Conservation (phyloP, 2,888 invertebrate species). For the Apodemia zela region DNA sequence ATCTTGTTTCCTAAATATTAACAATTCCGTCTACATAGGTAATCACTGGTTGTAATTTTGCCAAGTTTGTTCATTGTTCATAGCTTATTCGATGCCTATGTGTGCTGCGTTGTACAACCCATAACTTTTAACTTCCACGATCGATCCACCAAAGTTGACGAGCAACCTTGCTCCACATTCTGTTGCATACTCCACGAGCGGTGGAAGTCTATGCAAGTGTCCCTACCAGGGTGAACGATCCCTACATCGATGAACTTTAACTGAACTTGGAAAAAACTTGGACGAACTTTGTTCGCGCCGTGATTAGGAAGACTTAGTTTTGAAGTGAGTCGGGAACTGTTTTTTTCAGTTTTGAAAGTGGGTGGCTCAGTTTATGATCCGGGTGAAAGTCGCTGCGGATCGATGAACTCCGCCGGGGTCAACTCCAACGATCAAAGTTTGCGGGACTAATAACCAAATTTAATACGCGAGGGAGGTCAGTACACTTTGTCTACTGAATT, state of each 20-base stretch:
- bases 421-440: conserved; percentile 72
- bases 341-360: conserved; percentile 78
- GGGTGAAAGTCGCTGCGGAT: conserved; percentile 76
- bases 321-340: conserved; percentile 75
- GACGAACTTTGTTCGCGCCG: conserved; percentile 71
- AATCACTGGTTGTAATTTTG: too few species aligned
- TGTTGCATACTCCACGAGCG: conserved; percentile 67
- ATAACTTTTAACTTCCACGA: conserved; percentile 69
- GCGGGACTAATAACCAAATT: conserved; percentile 74
- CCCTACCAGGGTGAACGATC: conserved; percentile 76
- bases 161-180: conserved; percentile 78
- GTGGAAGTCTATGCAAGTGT: conserved; percentile 74
- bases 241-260: conserved; percentile 76
- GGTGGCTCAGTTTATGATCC: conserved; percentile 80
- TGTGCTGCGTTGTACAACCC: conserved; percentile 22
- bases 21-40: too few species aligned
- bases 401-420: conserved; percentile 73
- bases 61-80: too few species aligned
- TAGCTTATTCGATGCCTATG: conserved; percentile 17
- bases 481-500: conserved; percentile 45
- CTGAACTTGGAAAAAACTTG: conserved; percentile 78
- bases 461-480: conserved; percentile 60
- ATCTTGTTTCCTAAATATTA: too few species aligned
- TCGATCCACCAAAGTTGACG: conserved; percentile 76
- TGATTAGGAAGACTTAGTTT: conserved; percentile 80